Percentiles rank a stretch among this genome's conserved stretches.
Evolutionary conservation across 2,888 invertebrate genomes (phyloP).

Genomic region (Tortrix viridana): DNA sequence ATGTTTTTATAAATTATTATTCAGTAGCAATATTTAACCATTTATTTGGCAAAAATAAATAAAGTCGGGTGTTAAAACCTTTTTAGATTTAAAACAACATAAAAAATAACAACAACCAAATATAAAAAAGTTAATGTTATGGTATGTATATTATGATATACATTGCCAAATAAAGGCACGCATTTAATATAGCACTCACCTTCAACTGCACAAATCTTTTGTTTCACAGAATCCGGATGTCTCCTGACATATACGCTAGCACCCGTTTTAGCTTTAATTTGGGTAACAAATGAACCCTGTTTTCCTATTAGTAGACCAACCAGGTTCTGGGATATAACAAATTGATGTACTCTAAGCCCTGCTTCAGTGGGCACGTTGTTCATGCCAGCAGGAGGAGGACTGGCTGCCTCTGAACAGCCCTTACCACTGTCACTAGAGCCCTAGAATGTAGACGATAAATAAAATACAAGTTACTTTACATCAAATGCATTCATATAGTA

Average conservation of each 20-base stretch:
- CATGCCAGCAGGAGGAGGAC: conserved; percentile 86
- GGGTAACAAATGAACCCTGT: conserved; percentile 91
- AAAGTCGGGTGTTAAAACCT: too few relatives aligned
- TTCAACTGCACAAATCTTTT: conserved; percentile 93
- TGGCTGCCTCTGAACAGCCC: conserved; percentile 89
- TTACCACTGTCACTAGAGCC: conserved; percentile 94
- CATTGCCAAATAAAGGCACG: too few relatives aligned
- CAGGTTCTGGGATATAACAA: conserved; percentile 88
- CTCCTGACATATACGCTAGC: conserved; percentile 91
- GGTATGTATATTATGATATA: too few relatives aligned
- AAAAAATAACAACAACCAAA: too few relatives aligned
- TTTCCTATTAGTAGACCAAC: conserved; percentile 95
- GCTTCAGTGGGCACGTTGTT: conserved; percentile 76
- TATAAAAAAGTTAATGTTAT: too few relatives aligned
- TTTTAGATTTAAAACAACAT: too few relatives aligned
- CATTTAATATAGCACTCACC: too few relatives aligned
- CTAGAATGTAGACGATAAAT: conserved; percentile 60
- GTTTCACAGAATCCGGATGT: conserved; percentile 88
- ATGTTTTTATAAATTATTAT: too few relatives aligned
- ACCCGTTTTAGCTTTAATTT: conserved; percentile 90
- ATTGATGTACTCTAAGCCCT: conserved; percentile 86
- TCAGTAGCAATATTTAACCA: too few relatives aligned
- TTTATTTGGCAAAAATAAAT: too few relatives aligned
- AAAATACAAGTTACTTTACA: not conserved
- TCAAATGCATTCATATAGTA: conserved; percentile 15